Base-by-base conservation (phyloP, 2,113 vertebrate genomes). In the Cynoglossus semilaevis region DNA sequence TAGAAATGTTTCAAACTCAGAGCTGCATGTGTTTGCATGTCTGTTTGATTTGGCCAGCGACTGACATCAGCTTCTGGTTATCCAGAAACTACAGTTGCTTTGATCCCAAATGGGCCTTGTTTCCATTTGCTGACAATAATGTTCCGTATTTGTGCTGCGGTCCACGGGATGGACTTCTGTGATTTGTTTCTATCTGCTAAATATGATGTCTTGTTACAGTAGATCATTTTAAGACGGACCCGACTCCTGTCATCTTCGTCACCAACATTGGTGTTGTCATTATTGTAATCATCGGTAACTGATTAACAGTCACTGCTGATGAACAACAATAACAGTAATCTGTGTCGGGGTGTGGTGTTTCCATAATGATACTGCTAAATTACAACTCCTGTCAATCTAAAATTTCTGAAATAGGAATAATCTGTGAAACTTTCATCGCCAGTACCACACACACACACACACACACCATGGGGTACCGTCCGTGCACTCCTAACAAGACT, bases 31-130 rank as follows among this genome's bases (percentile, higher is more conserved):
- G 84, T 93, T 91, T 93, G 92, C 91, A 89, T 92, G 91, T 90
- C 90, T 91, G 89, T 93, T 93, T 92, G 87, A 85, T 91, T 94
- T 95, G 92, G 92, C 90, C 92, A 85, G 73, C 79, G 78, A 79
- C 76, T 85, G 85, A 90, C 90, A 91, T 89, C 83, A 91, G 91
- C 90, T 92, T 90, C 91, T 92, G 87, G 87, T 92, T 93, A 90
- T 92, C 88, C 89, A 90, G 86, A 89, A 76, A 84, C 84, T 82
- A 84, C 92, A 90, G 89, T 85, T 64, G 81, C 91, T 93, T 93
- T 94, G 89, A 94, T 87, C 87, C 87, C 77, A 90, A 88, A 87
- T 83, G 76, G 76, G 84, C 78, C 88, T 92, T 87, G 80, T 91
- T 92, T 92, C 87, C 88, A 92, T 93, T 91, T 91, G 70, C 74